Percentiles rank a stretch among this genome's conserved stretches.
These are phyloP conservation scores for Clarias batrachus DNA, from an alignment of 2,113 vertebrate genomes.

Conservation along the genomic window DNA sequence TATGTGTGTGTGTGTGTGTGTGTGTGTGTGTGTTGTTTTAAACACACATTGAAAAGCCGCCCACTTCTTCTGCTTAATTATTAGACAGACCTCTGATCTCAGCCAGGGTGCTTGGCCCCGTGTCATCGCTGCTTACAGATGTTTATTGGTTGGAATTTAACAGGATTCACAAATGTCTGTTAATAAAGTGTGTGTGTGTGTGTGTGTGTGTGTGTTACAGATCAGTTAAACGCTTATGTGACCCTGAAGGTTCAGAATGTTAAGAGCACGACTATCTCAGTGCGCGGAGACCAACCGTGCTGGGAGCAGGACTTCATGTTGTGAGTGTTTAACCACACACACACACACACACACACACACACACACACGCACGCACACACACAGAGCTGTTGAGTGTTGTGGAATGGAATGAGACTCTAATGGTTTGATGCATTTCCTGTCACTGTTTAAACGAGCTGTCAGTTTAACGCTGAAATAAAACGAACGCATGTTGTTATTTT, in stretches of 20 bases:
- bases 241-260: conserved; percentile 97
- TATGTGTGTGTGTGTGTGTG: neutral
- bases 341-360: neutral
- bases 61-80: neutral
- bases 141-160: neutral
- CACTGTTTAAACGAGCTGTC: neutral
- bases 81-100: neutral
- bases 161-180: neutral
- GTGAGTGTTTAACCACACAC: conserved; percentile 76
- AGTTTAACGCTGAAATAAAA: neutral
- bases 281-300: conserved; percentile 88
- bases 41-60: neutral
- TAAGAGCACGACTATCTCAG: conserved; percentile 90
- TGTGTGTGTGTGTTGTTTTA: neutral
- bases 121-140: neutral
- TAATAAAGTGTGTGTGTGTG: conserved; percentile 4
- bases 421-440: neutral
- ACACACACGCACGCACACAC: conserved; percentile 1
- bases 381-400: neutral
- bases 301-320: conserved; percentile 99
- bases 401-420: neutral
- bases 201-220: conserved; percentile 68
- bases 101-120: neutral
- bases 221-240: conserved; percentile 93
- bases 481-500: neutral